A percentile compares a stretch with the other conserved stretches of the same genome.
Conservation (phyloP, 2,888 invertebrate species). For the Nemotelus pantherinus region DNA sequence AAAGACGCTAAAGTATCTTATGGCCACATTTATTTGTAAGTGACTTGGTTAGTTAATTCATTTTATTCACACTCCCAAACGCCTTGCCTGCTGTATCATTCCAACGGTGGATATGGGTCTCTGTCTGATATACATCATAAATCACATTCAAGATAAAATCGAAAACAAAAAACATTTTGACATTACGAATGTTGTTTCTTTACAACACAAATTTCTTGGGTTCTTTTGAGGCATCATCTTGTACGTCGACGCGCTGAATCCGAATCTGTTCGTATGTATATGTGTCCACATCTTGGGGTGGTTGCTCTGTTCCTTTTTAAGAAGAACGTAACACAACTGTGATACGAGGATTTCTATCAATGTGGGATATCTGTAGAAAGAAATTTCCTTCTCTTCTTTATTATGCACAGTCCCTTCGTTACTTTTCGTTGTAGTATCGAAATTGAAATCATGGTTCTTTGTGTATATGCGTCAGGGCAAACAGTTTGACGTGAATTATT, state of each 20-base stretch:
- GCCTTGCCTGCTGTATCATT: neutral
- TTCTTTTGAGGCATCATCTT: constrained; percentile 5
- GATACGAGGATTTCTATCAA: constrained; percentile 27
- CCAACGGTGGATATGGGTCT: constrained; percentile 10
- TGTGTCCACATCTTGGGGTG: neutral
- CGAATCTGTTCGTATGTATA: neutral
- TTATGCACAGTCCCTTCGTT: neutral
- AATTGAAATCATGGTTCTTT: neutral
- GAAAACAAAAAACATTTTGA: constrained; percentile 46
- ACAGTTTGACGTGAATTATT: constrained; percentile 28
- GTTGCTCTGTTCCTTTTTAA: constrained; percentile 21
- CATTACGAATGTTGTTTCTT: constrained; percentile 26
- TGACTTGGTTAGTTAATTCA: constrained; percentile 18
- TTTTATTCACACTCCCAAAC: constrained; percentile 30
- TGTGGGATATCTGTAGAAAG: constrained; percentile 21
- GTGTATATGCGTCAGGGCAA: constrained; percentile 24
- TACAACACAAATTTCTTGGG: constrained; percentile 1
- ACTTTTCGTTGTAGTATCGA: neutral
- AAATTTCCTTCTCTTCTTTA: constrained; percentile 19
- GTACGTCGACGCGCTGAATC: neutral
- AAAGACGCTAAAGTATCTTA: neutral
- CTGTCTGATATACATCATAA: constrained; percentile 46
- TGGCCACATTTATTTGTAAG: neutral
- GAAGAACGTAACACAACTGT: constrained; percentile 28
- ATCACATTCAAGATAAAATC: constrained; percentile 50